Evolutionary conservation across 2,888 invertebrate genomes (phyloP), one percentile per base, ranked within the genome.

Genomic region (Amphiduros pacificus): DNA sequence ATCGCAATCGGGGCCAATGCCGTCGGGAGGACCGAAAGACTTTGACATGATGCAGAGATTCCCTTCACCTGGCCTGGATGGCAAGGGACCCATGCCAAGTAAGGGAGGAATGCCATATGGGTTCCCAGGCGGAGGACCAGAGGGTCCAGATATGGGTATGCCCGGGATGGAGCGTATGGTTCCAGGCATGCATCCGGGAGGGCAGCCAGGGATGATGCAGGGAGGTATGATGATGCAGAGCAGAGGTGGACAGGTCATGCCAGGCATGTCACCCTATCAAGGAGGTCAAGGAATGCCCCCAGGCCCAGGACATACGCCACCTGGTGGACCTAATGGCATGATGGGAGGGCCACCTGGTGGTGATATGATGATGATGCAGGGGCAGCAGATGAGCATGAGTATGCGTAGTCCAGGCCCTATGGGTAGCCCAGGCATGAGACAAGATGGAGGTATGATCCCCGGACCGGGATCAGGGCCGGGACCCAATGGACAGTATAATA

Each of bases 1-100:
- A 55, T 77, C 82, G 59, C 73, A 76, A 64, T 69, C 73, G 29
- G 67, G 62, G 36, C 48, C 59, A 31, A 48, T 32, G 6, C 64
- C 41, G 11, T 58, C 51, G 20, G 32, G 54, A 20, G 50, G 49
- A 28, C 53, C 41, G 2, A 40, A 51, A 44, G 50, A 49, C 28
- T 29, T 57, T 11, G 59, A 59, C 29, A 54, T 60, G 60, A 55
- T 53, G 48, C 41, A 52, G 17, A 27, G 54, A 22, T 63, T 63
- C 55, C 60, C 63, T 17, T 60, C 63, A 5, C 60, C 60, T 9
- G n/a, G n/a, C n/a, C 20, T 22, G 6, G 32, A 14, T 4, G 4
- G 27, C 31, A 56, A 61, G 60, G 60, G 61, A 20, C 2, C 2
- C 14, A 58, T 51, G 51, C 36, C 50, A 24, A 1, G 22, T 31